These are phyloP conservation scores for Porites lutea DNA, from an alignment of 64 coral and sea anemone genomes.

Conservation along the genomic window DNA sequence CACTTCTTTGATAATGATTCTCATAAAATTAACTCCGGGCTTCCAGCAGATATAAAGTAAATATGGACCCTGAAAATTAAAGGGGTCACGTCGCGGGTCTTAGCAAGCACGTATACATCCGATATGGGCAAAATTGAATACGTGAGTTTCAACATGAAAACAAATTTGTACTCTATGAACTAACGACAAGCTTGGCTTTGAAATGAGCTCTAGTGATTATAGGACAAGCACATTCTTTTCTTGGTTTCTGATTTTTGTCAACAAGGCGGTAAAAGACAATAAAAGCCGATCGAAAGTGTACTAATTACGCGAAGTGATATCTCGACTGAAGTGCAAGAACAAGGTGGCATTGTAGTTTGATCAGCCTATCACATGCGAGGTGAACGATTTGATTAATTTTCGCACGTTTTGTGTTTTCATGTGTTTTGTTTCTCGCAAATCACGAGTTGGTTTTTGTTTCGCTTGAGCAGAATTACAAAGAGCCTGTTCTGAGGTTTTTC, in stretches of 20 bases:
- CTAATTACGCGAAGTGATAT: not conserved
- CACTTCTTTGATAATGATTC: no score
- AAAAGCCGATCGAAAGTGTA: not conserved
- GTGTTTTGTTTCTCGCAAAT: conserved; percentile 9
- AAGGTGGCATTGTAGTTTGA: not conserved
- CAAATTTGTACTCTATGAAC: not conserved
- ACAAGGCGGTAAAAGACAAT: not conserved
- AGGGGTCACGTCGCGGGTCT: not conserved
- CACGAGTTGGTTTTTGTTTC: not conserved
- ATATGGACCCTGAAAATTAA: not conserved
- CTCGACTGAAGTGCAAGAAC: not conserved
- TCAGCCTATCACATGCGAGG: not conserved
- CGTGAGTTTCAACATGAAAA: not conserved
- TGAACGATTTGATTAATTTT: not conserved
- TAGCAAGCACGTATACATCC: not conserved
- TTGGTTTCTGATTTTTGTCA: not conserved
- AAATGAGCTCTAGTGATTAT: not conserved
- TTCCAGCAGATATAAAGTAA: not conserved
- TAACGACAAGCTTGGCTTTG: not conserved
- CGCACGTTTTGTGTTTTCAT: not conserved
- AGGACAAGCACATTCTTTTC: not conserved
- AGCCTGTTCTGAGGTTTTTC: not conserved
- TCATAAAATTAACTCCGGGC: not conserved
- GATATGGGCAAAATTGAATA: not conserved
- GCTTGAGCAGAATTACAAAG: not conserved